These are phyloP conservation scores for Calephelis nemesis DNA, from an alignment of 1,140 invertebrate genomes.

Conservation along the genomic window DNA sequence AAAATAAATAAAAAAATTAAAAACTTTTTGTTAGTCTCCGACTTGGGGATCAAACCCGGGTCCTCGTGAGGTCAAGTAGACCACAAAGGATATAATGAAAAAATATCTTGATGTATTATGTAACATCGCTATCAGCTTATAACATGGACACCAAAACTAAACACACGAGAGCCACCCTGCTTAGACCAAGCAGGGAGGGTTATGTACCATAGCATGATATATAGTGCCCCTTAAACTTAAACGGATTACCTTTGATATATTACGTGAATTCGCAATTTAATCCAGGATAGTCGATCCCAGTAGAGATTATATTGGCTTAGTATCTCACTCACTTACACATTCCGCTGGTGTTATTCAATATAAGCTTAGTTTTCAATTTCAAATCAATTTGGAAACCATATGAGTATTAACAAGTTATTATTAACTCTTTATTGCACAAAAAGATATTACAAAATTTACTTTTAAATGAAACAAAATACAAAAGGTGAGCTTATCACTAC, in stretches of 20 bases:
- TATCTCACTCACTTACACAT: constrained; percentile 34
- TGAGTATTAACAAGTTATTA: no score
- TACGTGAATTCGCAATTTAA: constrained; percentile 69
- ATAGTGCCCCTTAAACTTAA: constrained; percentile 76
- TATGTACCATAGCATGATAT: constrained; percentile 69
- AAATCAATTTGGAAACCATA: no score
- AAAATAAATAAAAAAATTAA: no score
- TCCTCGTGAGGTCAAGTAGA: no score
- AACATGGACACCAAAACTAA: constrained; percentile 42
- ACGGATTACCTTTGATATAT: constrained; percentile 78
- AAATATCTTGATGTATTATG: neutral
- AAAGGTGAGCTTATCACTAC: no score
- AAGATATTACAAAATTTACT: no score
- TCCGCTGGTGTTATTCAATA: constrained; percentile 8
- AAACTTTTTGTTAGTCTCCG: no score
- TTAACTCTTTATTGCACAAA: no score
- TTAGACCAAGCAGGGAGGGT: constrained; percentile 71
- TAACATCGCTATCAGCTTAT: constrained; percentile 30
- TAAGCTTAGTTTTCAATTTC: neutral
- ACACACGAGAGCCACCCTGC: constrained; percentile 64
- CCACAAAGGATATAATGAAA: no score
- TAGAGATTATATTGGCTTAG: constrained; percentile 58
- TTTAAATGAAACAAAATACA: no score
- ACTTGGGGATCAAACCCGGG: no score
- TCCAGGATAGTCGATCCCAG: constrained; percentile 68